Evolutionary conservation across 2,113 vertebrate genomes (phyloP), one percentile per base, ranked within the genome.

Genomic region (Verasper variegatus): DNA sequence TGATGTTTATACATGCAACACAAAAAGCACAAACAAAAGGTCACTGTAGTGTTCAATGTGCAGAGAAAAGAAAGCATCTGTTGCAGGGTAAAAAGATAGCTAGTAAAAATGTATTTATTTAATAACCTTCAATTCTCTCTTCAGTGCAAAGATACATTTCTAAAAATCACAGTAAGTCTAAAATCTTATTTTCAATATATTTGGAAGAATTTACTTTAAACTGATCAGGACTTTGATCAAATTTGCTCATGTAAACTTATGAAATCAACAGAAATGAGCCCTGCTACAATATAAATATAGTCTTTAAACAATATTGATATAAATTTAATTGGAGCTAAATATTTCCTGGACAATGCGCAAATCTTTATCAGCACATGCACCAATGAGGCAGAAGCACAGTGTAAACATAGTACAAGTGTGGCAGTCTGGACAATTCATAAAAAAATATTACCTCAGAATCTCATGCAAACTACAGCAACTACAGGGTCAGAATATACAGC

Each of bases 391-490:
- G 42, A 42, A 63, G n/a, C 47, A 51, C 10, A 57, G 31, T 24
- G 24, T 24, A 40, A 71, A 81, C 26, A 74, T 23, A 18, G 45
- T 9, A 14, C 45, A 18, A 31, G 31, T 18, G 45, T 51, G 2
- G n/a, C 0, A n/a, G n/a, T 20, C 35, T 23, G 8, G 13, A 70
- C 7, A 12, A 7, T 56, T 64, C 31, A 24, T 11, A 20, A 21
- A 20, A 18, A 20, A 40, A 9, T 10, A n/a, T 17, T 47, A 67
- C 5, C 12, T 23, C 3, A 52, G 6, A 61, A 66, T 27, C 20
- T 26, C 84, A 86, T 87, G 86, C 82, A 75, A 17, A 60, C 78
- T 77, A 85, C 66, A 59, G 52, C 61, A 57, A 21, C 54, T 70
- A 73, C 60, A 67, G 26, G 45, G 62, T 62, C 3, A 55, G 12